Conservation (phyloP, 2,113 vertebrate genomes). For the Laticauda colubrina region DNA sequence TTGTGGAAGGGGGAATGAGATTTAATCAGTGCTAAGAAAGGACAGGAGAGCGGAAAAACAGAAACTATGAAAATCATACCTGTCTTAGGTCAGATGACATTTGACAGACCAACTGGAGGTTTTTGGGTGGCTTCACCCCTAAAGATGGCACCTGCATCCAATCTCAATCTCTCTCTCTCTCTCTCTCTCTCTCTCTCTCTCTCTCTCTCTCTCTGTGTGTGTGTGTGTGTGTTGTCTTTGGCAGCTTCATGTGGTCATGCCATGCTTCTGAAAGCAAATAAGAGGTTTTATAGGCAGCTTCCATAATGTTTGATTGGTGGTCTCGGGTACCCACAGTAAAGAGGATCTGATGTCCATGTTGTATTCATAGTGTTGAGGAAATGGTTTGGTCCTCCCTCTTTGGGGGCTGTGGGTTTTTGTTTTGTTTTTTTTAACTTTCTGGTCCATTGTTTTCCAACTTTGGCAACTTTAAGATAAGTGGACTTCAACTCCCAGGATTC, state of each 20-base stretch:
- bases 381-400: not conserved
- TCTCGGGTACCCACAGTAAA: not conserved
- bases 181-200: too few relatives aligned
- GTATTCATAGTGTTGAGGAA: not conserved
- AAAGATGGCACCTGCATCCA: not conserved
- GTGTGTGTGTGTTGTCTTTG: too few relatives aligned
- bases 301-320: fast-evolving
- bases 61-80: not conserved
- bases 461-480: not conserved
- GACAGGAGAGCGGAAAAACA: too few relatives aligned
- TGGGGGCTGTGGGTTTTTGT: not conserved
- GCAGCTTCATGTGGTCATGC: not conserved
- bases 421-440: not conserved
- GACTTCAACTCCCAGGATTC: not conserved
- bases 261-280: not conserved
- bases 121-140: not conserved
- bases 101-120: not conserved
- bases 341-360: not conserved
- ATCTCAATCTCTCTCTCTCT: too few relatives aligned
- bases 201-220: too few relatives aligned
- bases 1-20: not conserved
- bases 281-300: not conserved
- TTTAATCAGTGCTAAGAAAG: not conserved
- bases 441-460: not conserved
- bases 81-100: not conserved